Base-by-base conservation (phyloP, 1,140 invertebrate species). In the Drosophila ogumai region DNA sequence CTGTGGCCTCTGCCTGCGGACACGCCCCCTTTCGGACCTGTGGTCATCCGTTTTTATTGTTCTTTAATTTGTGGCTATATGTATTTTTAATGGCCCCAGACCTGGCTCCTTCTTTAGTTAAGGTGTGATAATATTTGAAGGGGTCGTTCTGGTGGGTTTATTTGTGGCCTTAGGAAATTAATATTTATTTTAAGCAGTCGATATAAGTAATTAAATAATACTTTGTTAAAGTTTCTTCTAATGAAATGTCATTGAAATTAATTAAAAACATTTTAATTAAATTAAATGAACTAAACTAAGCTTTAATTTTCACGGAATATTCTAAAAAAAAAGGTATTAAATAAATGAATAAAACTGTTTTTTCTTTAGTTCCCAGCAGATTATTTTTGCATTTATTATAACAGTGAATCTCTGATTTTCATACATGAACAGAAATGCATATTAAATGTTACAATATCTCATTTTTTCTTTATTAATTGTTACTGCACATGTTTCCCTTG, bases 11-110 rank as follows among this genome's bases (percentile, higher is more conserved):
- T 65, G 31, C 17, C n/a, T 4, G 41, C 17, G 31, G 50, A 57
- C 68, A 72, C 50, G 68, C 65, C 68, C 50, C 65, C 52, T 38
- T 72, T 55, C 3, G 22, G n/a, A 17, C 38, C 22, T 54, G 61
- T 68, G 60, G 60, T 69, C 47, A 66, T 68, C 31, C 66, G 60
- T 69, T 69, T 69, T 69, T 69, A 69, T 69, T 69, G 61, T 69
- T 69, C 66, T 67, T 67, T 69, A 69, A 69, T 67, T 69, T 69
- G 66, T 55, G 46, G 61, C 19, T 69, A 69, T 67, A 67, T 69
- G 47, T 67, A 46, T 36, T 67, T 64, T 69, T 67, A 69, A 69
- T 69, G 66, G 38, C 36, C 44, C 8, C 43, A 55, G 64, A 55
- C 61, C 38, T 17, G 56, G 31, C 56, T 65, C 12, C 31, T 34